These are phyloP conservation scores for Cardiocondyla obscurior DNA, from an alignment of 1,140 invertebrate species.

Conservation along the genomic window DNA sequence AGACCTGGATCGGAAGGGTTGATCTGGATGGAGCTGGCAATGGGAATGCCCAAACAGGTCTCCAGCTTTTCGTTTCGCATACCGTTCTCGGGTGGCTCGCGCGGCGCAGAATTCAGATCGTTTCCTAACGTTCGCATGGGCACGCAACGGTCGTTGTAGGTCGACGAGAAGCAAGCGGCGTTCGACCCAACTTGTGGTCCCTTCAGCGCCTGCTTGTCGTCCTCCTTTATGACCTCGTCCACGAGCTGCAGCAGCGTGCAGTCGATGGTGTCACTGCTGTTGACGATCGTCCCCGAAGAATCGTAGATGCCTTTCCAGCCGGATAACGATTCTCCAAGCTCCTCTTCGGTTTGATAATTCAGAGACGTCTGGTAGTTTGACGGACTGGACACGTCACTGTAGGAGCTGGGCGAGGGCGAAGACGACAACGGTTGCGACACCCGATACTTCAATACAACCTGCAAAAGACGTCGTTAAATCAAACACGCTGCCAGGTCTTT, in stretches of 20 bases:
- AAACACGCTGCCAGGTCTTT: no score
- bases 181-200: background rate
- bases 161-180: background rate
- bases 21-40: background rate
- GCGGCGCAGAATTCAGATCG: background rate
- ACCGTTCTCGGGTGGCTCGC: background rate
- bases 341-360: conserved; percentile 60
- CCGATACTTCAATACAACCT: conserved; percentile 36
- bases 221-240: conserved; percentile 65
- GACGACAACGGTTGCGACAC: conserved; percentile 60
- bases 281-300: conserved; percentile 65
- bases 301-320: conserved; percentile 58
- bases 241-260: conserved; percentile 67
- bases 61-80: background rate
- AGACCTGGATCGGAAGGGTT: no score
- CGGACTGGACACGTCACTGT: conserved; percentile 71
- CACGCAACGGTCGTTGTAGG: background rate
- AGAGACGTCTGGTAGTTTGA: conserved; percentile 61
- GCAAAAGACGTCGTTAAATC: background rate
- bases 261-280: conserved; percentile 63
- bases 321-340: conserved; percentile 56
- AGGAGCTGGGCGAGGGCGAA: conserved; percentile 74
- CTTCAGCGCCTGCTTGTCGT: background rate
- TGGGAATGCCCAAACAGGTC: background rate
- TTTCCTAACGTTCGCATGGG: background rate